Evolutionary conservation across 2,888 invertebrate species (phyloP).

Genomic region (Pardosa pseudoannulata): DNA sequence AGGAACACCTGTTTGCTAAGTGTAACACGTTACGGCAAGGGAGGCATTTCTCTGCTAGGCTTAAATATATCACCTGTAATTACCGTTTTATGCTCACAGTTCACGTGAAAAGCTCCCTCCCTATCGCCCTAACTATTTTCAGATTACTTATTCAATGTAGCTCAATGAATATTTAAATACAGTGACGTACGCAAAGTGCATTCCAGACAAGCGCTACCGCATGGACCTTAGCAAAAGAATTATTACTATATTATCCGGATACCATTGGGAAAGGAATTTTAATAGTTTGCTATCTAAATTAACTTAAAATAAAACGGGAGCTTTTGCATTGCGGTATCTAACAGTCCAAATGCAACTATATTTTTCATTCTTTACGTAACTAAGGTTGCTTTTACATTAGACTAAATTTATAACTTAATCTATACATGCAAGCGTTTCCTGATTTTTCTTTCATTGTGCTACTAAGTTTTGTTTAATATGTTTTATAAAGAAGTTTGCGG

Average conservation of each 20-base stretch:
- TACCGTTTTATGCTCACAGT: conserved; percentile 9
- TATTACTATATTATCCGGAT: background rate
- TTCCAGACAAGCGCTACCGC: background rate
- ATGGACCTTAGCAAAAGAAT: background rate
- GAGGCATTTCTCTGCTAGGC: background rate
- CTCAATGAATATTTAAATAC: conserved; percentile 48
- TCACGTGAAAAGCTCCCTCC: conserved; percentile 6
- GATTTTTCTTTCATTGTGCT: too few species aligned
- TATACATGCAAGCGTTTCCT: too few species aligned
- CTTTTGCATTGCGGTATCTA: too few species aligned
- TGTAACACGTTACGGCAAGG: conserved; percentile 15
- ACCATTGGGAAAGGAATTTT: background rate
- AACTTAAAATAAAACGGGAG: background rate
- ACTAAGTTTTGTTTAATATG: too few species aligned
- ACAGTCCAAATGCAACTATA: too few species aligned
- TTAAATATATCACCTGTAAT: conserved; percentile 29
- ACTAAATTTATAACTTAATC: too few species aligned
- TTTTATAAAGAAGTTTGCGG: too few species aligned
- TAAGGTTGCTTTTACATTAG: too few species aligned
- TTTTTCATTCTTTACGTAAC: too few species aligned
- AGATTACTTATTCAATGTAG: conserved; percentile 23
- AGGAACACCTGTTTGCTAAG: conserved; percentile 32
- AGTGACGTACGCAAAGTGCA: conserved; percentile 26
- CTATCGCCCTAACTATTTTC: background rate
- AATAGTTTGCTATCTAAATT: background rate